Percentiles rank a stretch among this genome's conserved stretches.
Conservation (phyloP, 2,888 invertebrate genomes). For the Villa cingulata region DNA sequence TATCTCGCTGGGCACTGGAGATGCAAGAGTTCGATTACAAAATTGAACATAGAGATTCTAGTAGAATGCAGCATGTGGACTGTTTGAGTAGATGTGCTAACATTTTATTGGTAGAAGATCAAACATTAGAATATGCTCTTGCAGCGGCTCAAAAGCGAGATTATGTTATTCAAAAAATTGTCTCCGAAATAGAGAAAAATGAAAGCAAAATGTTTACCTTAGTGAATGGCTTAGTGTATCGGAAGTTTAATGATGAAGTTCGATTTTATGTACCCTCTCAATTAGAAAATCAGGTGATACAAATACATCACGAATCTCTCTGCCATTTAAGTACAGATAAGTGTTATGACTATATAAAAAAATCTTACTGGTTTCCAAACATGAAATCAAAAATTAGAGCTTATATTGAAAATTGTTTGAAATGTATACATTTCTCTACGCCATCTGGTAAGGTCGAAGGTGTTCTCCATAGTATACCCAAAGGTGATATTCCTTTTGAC, state of each 20-base stretch:
- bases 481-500: constrained; percentile 1
- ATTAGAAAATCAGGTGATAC: constrained; percentile 16
- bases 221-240: constrained; percentile 8
- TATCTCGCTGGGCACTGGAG: constrained; percentile 15
- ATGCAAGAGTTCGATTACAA: constrained; percentile 10
- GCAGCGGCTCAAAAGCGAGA: constrained; percentile 14
- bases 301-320: constrained; percentile 16
- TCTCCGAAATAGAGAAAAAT: constrained; percentile 11
- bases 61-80: constrained; percentile 15
- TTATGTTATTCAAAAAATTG: constrained; percentile 13
- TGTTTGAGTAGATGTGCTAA: constrained; percentile 11
- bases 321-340: constrained; percentile 18
- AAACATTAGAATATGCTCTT: constrained; percentile 9
- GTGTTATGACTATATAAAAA: background rate
- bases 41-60: constrained; percentile 12
- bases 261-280: constrained; percentile 14
- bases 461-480: constrained; percentile 1
- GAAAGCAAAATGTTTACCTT: constrained; percentile 9
- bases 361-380: constrained; percentile 3
- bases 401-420: constrained; percentile 1
- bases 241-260: constrained; percentile 3
- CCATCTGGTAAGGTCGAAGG: background rate
- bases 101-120: constrained; percentile 6
- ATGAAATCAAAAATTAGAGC: constrained; percentile 9
- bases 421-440: constrained; percentile 1